Conservation (phyloP, 2,888 invertebrate genomes). For the Seira sanloemensis region DNA sequence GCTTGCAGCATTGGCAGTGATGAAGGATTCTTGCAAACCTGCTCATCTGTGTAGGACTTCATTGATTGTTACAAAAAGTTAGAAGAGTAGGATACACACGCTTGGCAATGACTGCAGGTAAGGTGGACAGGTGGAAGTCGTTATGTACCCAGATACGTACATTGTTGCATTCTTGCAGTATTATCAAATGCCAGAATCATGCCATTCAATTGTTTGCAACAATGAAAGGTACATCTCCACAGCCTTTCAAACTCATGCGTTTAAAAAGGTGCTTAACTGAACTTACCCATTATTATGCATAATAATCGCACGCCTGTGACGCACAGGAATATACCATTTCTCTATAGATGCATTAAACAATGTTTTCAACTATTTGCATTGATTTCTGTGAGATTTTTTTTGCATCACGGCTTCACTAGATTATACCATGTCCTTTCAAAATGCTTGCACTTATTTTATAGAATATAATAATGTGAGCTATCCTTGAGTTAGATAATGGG, state of each 20-base stretch:
- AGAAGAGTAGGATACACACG: not conserved
- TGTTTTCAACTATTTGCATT: not conserved
- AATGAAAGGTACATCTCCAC: not conserved
- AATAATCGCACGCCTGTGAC: not conserved
- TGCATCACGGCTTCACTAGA: not conserved
- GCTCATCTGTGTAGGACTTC: not conserved
- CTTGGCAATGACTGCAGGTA: not conserved
- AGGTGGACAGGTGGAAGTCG: not conserved
- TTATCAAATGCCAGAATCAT: not conserved
- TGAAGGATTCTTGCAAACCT: not conserved
- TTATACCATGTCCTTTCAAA: not conserved
- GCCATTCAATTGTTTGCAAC: not conserved
- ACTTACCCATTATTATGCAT: not conserved
- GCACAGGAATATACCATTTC: not conserved
- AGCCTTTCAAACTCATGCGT: not conserved
- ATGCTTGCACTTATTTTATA: not conserved
- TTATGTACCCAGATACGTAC: not conserved
- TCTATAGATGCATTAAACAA: too few relatives aligned
- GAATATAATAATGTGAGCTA: not conserved
- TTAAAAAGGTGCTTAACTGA: not conserved
- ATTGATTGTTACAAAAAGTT: not conserved
- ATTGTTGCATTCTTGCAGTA: not conserved
- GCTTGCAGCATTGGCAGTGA: not conserved
- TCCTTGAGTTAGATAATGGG: not conserved
- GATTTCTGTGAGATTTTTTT: not conserved